These are phyloP conservation scores for Neolamprologus variostigma DNA, from an alignment of 2,113 vertebrate species.

Conservation along the genomic window DNA sequence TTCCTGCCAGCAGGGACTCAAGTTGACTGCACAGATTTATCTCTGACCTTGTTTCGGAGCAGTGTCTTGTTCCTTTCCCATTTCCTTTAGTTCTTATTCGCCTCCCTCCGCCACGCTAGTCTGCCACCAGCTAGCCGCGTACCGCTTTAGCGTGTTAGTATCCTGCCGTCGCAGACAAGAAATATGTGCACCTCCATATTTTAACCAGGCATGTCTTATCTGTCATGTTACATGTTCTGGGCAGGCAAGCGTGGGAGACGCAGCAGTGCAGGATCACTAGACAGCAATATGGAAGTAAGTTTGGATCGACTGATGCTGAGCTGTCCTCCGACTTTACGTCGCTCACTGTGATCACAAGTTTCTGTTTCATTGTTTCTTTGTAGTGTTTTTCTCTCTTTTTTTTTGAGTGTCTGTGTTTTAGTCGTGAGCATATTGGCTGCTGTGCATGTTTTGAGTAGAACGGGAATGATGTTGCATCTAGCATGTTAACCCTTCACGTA, in stretches of 20 bases:
- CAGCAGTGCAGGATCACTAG: conserved; percentile 99
- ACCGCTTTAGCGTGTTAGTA: conserved; percentile 20
- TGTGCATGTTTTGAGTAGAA: conserved; percentile 77
- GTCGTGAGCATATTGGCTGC: conserved; percentile 55
- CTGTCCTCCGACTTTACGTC: conserved; percentile 70
- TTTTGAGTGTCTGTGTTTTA: conserved; percentile 28
- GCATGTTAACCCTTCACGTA: conserved; percentile 62
- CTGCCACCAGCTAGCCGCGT: background rate
- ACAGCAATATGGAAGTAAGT: conserved; percentile 99
- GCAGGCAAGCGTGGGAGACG: conserved; percentile 98
- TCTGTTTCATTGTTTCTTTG: conserved; percentile 38
- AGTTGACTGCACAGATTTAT: background rate
- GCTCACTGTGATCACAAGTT: conserved; percentile 66
- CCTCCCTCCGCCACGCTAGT: background rate
- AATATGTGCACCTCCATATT: conserved; percentile 49
- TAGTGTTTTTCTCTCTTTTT: background rate
- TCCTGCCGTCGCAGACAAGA: conserved; percentile 30
- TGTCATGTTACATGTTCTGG: conserved; percentile 96
- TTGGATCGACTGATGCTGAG: conserved; percentile 74
- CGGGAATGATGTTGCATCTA: conserved; percentile 6
- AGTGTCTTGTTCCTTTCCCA: background rate
- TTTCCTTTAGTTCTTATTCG: background rate
- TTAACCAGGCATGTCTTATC: conserved; percentile 81
- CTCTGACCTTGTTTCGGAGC: background rate
- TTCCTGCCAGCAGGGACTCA: background rate